Conservation (phyloP, 2,888 invertebrate genomes). For the Matsumyia berberina region DNA sequence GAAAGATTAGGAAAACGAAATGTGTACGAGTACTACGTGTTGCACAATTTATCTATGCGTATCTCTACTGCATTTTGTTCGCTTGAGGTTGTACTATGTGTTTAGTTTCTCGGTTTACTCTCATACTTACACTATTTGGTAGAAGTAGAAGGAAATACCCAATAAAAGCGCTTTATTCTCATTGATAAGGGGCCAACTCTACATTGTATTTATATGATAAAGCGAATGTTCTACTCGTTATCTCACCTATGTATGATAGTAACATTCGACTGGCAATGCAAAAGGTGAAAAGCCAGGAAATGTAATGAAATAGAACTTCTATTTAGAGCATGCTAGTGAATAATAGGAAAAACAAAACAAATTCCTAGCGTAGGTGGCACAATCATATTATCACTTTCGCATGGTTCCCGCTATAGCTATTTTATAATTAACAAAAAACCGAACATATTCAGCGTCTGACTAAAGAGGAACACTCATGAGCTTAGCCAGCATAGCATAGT, state of each 20-base stretch:
- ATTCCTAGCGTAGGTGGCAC: too few relatives aligned
- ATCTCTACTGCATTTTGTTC: constrained; percentile 2
- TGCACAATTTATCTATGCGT: constrained; percentile 9
- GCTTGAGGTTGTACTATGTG: background rate
- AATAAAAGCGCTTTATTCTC: background rate
- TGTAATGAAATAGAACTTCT: too few relatives aligned
- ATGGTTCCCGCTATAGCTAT: background rate
- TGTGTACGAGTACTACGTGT: constrained; percentile 21
- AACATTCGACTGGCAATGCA: too few relatives aligned
- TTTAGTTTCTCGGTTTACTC: background rate
- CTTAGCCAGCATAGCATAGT: too few relatives aligned
- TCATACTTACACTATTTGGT: constrained; percentile 23
- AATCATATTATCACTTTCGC: too few relatives aligned
- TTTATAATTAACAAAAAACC: constrained; percentile 7
- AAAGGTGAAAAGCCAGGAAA: background rate
- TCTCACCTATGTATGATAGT: background rate
- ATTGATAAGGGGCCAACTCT: background rate
- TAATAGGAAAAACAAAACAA: too few relatives aligned
- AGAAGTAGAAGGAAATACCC: background rate
- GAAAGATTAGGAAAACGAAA: constrained; percentile 9
- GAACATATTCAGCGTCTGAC: too few relatives aligned
- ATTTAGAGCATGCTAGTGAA: too few relatives aligned
- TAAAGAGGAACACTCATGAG: too few relatives aligned
- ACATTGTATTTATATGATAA: background rate
- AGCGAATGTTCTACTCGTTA: background rate